These are phyloP conservation scores for Diplodus puntazzo DNA, from an alignment of 2,797 vertebrate species.

Conservation along the genomic window DNA sequence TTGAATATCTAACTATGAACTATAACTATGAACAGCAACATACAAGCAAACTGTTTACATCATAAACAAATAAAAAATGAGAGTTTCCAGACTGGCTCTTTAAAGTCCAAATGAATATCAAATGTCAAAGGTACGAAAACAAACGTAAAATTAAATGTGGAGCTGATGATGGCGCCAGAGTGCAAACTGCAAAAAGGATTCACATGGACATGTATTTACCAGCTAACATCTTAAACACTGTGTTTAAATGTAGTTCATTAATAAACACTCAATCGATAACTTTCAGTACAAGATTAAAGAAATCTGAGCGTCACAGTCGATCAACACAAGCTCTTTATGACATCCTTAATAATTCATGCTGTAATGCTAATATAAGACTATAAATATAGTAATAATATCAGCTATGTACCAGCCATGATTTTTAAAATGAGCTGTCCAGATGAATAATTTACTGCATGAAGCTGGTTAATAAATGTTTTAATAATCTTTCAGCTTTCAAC, in stretches of 20 bases:
- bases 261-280: background rate
- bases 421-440: conserved; percentile 44
- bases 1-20: too few species aligned
- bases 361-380: conserved; percentile 44
- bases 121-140: background rate
- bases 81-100: too few species aligned
- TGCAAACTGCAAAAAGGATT: background rate
- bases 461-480: conserved; percentile 62
- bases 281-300: background rate
- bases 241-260: background rate
- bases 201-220: background rate
- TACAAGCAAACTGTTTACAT: background rate
- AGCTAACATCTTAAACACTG: background rate
- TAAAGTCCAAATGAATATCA: too few species aligned
- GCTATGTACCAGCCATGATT: conserved; percentile 48
- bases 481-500: conserved; percentile 34
- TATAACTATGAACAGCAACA: too few species aligned
- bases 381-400: conserved; percentile 57
- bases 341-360: conserved; percentile 54
- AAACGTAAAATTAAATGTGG: background rate
- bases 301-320: background rate
- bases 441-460: conserved; percentile 53
- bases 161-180: background rate
- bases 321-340: conserved; percentile 3
- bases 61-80: background rate